phyloP scores from a whole-genome alignment of 2,113 vertebrate genomes.

The Marcusenius ussheri region DNA sequence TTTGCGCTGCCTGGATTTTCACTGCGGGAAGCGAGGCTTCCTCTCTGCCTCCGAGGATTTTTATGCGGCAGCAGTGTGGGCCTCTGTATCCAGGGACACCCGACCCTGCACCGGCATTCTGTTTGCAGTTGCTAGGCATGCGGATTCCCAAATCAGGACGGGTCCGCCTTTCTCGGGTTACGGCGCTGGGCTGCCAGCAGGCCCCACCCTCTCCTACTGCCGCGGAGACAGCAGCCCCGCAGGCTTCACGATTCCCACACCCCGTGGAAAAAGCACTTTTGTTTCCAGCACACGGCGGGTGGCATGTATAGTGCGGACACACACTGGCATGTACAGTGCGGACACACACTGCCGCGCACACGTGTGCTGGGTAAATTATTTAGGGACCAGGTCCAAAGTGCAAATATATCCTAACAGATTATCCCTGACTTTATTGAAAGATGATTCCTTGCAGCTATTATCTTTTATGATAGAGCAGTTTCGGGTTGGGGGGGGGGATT shows the following conservation, averaged over 20 bases:
- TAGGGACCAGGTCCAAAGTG: not conserved
- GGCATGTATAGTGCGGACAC: not conserved
- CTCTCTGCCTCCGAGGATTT: conserved; percentile 38
- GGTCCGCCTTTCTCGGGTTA: conserved; percentile 42
- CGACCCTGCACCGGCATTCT: conserved; percentile 36
- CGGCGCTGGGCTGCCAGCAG: conserved; percentile 24
- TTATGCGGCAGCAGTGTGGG: conserved; percentile 24
- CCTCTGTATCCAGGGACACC: conserved; percentile 29
- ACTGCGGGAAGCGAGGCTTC: conserved; percentile 31
- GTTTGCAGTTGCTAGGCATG: conserved; percentile 54
- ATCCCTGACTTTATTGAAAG: not conserved
- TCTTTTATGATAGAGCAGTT: not conserved
- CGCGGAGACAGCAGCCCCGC: not conserved
- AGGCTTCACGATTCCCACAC: not conserved
- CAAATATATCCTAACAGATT: not conserved
- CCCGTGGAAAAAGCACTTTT: not conserved
- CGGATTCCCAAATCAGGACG: conserved; percentile 36
- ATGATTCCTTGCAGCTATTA: not conserved
- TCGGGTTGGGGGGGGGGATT: not conserved
- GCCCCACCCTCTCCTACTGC: conserved; percentile 15
- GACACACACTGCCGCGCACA: not conserved
- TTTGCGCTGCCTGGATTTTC: conserved; percentile 63
- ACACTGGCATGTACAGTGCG: not conserved
- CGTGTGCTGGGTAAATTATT: not conserved
- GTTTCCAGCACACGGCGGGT: not conserved